Evolutionary conservation across 2,113 vertebrate species (phyloP).

Genomic region (Scomber colias): DNA sequence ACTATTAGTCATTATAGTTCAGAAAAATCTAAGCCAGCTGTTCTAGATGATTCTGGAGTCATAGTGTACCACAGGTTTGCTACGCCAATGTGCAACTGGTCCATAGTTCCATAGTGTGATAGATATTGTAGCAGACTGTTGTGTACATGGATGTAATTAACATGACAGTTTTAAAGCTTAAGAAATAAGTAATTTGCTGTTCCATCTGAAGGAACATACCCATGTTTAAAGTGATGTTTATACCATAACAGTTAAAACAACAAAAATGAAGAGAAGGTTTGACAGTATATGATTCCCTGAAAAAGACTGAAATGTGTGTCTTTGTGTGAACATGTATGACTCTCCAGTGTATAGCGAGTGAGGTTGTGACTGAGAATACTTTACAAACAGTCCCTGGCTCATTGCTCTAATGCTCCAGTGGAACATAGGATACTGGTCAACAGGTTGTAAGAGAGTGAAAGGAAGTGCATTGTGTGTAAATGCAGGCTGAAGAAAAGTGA

Average conservation of each 20-base stretch:
- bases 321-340: conserved; percentile 19
- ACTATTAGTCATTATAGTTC: conserved; percentile 16
- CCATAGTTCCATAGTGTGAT: conserved; percentile 27
- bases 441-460: conserved; percentile 36
- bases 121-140: conserved; percentile 27
- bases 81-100: conserved; percentile 33
- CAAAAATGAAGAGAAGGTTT: conserved; percentile 57
- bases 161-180: conserved; percentile 32
- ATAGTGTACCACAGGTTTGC: conserved; percentile 30
- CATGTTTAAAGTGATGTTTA: conserved; percentile 45
- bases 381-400: conserved; percentile 34
- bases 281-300: conserved; percentile 80
- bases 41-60: conserved; percentile 32
- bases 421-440: conserved; percentile 40
- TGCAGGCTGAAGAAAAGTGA: conserved; percentile 45
- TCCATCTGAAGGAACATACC: conserved; percentile 21
- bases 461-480: conserved; percentile 25
- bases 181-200: conserved; percentile 20
- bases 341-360: conserved; percentile 29
- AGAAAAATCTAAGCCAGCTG: conserved; percentile 29
- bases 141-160: conserved; percentile 23
- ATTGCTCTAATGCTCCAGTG: conserved; percentile 27
- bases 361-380: conserved; percentile 48
- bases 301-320: conserved; percentile 65
- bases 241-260: conserved; percentile 68